Percentiles rank a stretch among this genome's conserved stretches.
Evolutionary conservation across 2,797 vertebrate genomes (phyloP).

Genomic region (Eulemur albifrons): DNA sequence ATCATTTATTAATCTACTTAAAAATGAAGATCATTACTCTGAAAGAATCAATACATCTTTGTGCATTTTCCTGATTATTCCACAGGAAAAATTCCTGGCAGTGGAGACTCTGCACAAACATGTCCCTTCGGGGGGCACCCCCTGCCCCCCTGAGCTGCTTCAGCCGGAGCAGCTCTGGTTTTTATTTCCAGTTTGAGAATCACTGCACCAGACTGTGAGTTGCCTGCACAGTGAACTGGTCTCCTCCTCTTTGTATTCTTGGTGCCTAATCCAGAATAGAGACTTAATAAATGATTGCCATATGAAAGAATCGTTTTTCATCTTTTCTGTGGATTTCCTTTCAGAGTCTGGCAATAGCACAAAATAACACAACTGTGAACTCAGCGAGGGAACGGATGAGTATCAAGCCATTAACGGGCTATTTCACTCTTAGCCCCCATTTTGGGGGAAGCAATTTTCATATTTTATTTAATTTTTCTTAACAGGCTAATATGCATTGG

Average conservation of each 20-base stretch:
- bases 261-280: not conserved
- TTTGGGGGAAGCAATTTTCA: conserved; percentile 56
- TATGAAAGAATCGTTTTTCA: conserved; percentile 18
- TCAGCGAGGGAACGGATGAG: not conserved
- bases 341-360: not conserved
- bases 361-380: not conserved
- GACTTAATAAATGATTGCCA: not conserved
- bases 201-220: not conserved
- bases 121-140: not conserved
- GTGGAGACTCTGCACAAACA: not conserved
- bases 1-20: not conserved
- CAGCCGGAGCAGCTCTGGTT: not conserved
- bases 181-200: not conserved
- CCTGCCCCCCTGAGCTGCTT: not conserved
- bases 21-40: not conserved
- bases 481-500: conserved; percentile 39
- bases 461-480: conserved; percentile 59
- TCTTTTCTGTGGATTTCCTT: conserved; percentile 50
- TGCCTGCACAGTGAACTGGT: not conserved
- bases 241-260: not conserved
- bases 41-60: not conserved
- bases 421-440: not conserved
- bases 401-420: not conserved
- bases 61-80: not conserved
- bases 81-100: not conserved